Evolutionary conservation across 2,113 vertebrate genomes (phyloP).

Genomic region (Malaclemys terrapin): DNA sequence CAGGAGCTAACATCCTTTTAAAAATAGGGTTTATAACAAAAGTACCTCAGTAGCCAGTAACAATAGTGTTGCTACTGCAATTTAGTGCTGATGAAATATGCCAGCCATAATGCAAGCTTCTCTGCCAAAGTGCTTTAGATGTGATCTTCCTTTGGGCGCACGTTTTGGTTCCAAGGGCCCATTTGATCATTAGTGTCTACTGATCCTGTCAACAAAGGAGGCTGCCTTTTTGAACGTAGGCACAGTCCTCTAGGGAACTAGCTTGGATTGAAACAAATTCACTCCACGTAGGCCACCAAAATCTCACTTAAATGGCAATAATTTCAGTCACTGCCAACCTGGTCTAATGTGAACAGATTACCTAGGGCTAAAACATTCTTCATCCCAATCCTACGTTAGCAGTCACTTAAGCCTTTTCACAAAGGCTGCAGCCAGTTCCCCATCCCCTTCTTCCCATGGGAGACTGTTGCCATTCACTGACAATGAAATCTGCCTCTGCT

Average conservation of each 20-base stretch:
- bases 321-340: accelerated
- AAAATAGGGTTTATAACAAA: background rate
- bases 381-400: accelerated
- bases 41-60: background rate
- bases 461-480: background rate
- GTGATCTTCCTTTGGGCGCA: accelerated
- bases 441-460: background rate
- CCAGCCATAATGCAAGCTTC: background rate
- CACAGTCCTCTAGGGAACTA: background rate
- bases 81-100: background rate
- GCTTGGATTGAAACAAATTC: background rate
- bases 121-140: background rate
- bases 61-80: background rate
- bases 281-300: background rate
- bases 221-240: background rate
- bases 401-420: background rate
- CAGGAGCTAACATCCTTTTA: no score
- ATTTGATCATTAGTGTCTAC: background rate
- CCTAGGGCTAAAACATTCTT: accelerated
- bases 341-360: background rate
- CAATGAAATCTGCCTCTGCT: background rate
- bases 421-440: accelerated
- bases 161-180: background rate
- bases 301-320: background rate
- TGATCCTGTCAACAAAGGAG: background rate